These are phyloP conservation scores for Gymnocypris eckloni DNA, from an alignment of 2,797 vertebrate genomes.

Conservation along the genomic window DNA sequence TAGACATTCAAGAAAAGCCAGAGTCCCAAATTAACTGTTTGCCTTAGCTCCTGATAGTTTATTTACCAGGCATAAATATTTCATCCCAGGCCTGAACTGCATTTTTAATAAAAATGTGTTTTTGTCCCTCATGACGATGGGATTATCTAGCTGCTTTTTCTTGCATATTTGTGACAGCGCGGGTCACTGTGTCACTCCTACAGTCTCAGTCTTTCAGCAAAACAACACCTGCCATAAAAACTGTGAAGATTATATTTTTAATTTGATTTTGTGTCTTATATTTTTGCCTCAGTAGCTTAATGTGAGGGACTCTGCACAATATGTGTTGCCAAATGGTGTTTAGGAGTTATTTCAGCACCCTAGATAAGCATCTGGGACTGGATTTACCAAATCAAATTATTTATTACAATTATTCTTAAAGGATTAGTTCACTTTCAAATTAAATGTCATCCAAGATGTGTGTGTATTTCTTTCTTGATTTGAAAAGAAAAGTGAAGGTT, in stretches of 20 bases:
- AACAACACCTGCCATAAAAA: background rate
- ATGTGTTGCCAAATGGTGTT: background rate
- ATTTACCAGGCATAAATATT: background rate
- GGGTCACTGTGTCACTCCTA: background rate
- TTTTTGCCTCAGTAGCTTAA: background rate
- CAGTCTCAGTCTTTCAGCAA: background rate
- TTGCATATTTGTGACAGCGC: background rate
- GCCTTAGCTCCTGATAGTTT: background rate
- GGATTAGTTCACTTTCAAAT: no score
- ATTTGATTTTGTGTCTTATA: background rate
- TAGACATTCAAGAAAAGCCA: background rate
- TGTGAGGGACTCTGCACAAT: background rate
- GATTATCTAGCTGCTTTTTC: background rate
- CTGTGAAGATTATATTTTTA: background rate
- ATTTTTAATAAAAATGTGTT: conserved; percentile 4
- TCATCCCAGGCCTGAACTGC: background rate
- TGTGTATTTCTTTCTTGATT: no score
- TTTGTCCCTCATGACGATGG: background rate
- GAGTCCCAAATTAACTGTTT: background rate
- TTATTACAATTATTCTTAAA: background rate
- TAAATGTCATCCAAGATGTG: no score
- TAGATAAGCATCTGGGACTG: background rate
- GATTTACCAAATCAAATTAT: background rate
- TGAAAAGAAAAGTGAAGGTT: no score
- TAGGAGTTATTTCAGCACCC: background rate